Evolutionary conservation across 2,797 vertebrate species (phyloP), one percentile per base, ranked within the genome.

Genomic region (Ceryle rudis): DNA sequence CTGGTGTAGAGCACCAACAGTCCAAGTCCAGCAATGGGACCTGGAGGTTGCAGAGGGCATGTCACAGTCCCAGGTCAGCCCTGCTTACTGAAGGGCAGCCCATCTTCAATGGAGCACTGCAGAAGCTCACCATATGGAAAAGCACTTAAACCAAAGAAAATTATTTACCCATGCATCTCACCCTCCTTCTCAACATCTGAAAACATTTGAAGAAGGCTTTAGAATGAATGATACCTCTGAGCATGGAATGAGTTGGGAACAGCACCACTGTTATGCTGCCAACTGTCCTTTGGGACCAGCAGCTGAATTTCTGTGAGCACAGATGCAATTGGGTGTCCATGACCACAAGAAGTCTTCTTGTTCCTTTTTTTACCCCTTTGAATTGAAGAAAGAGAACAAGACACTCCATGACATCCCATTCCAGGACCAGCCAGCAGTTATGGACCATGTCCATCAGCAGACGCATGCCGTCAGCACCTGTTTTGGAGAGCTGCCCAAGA

Each of bases 331-430:
- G 0, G 14, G 19, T 61, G 61, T 11, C 22, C 11, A 3, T n/a
- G 28, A 19, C 16, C 23, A 11, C 35, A 11, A 51, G n/a, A 42
- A 44, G 11, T 39, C 18, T 18, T 80, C 58, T 61, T 6, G 3
- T 67, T 75, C 26, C 22, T 41, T 64, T 64, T 44, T 33, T 31
- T 41, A 14, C 62, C 46, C 51, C 57, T 58, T 15, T 73, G 91
- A 98, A 97, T 72, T 98, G 61, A 94, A 95, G 90, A 98, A 97
- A 14, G 39, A 41, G 39, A 41, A 41, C 1, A 83, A 96, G 62
- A 95, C 93, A 39, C 94, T 98, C 25, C 54, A 4, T 83, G 93
- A 89, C 9, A 35, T 96, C 20, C 77, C 97, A 74, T 97, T 96
- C 61, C 90, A 95, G 88, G 96, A 97, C 52, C 97, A 98, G 79